Base-by-base conservation (phyloP, 1,140 invertebrate species). In the Capitella teleta region DNA sequence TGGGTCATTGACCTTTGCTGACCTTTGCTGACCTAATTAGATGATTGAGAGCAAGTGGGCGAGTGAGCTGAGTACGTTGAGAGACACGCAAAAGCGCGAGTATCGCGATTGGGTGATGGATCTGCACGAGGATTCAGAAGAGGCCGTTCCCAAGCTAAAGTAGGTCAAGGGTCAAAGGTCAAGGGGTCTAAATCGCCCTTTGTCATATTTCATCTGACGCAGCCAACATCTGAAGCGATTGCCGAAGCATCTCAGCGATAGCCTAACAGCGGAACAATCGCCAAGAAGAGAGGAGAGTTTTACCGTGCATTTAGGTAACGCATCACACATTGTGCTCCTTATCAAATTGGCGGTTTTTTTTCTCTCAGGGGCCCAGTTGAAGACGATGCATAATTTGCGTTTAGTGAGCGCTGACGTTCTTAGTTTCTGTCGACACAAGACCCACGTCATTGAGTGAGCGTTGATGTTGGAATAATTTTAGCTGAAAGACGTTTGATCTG, bases 311-410 rank as follows among this genome's bases (percentile, higher is more conserved):
- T 75, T 96, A 49, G 93, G 93, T 51, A 53, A 40, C 2, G 14
- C 26, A 48, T 42, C 16, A 16, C 16, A 34, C 10, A 34, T 1
- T 34, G 16, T 16, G 10, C n/a, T n/a, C n/a, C n/a, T n/a, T n/a
- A n/a, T 34, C 32, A 10, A 12, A 16, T 34, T 34, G 32, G 23
- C n/a, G 2, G 0, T 48, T 50, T 21, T 30, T 5, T 51, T 8
- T 34, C 16, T 32, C 28, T 6, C 51, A 71, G 74, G 75, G 47
- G 90, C 91, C 2, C 94, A 98, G 74, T 80, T 98, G 73, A 98
- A 98, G 74, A 90, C 95, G 63, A 97, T 92, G 77, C 92, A 98
- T 71, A 98, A 98, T 73, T 84, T 97, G 56, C 77, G 93, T 44
- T 82, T 98, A 47, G 74, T 96, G 5, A 85, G 86, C 54, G 83